Base-by-base conservation (phyloP, 1,140 invertebrate species). In the Copidosoma floridanum region DNA sequence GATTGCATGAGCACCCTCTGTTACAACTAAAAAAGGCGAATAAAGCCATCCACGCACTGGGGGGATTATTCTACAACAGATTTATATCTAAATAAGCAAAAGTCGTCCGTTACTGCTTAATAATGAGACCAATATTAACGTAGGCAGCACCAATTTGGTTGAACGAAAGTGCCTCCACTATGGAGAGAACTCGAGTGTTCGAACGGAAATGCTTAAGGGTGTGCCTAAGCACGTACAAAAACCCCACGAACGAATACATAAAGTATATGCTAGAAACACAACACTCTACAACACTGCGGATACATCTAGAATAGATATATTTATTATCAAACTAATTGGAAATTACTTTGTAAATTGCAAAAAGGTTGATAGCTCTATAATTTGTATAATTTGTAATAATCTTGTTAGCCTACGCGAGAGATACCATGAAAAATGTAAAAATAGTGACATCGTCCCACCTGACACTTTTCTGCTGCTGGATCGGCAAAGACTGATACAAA, bases 291-390 rank as follows among this genome's bases (percentile, higher is more conserved):
- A 67, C n/a, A 16, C n/a, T 37, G 53, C 57, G 1, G 52, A 57
- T 0, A 66, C 68, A 4, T 57, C 59, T 8, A 52, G 68, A 64
- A 58, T 66, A 3, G 65, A 70, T 32, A 64, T 27, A 4, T 63
- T 59, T n/a, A 63, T 63, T 1, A 60, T 70, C 14, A 53, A 51
- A 38, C 3, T 62, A 11, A 63, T 16, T 0, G 44, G 63, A 41
- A 52, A 65, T 23, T 63, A 70, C n/a, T 65, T 60, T 24, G 48
- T 11, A 2, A 59, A 60, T 18, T 40, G 47, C 5, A 29, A 27
- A 27, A 26, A 43, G 3, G 10, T 41, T 1, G 18, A 27, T 10
- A 16, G 32, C 41, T 18, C 21, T 16, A 43, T 43, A 16, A 48
- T n/a, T n/a, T n/a, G n/a, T n/a, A n/a, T n/a, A n/a, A n/a, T 32